Percentiles rank a stretch among this genome's conserved stretches.
Conservation (phyloP, 2,797 vertebrate genomes). For the Tapera naevia region DNA sequence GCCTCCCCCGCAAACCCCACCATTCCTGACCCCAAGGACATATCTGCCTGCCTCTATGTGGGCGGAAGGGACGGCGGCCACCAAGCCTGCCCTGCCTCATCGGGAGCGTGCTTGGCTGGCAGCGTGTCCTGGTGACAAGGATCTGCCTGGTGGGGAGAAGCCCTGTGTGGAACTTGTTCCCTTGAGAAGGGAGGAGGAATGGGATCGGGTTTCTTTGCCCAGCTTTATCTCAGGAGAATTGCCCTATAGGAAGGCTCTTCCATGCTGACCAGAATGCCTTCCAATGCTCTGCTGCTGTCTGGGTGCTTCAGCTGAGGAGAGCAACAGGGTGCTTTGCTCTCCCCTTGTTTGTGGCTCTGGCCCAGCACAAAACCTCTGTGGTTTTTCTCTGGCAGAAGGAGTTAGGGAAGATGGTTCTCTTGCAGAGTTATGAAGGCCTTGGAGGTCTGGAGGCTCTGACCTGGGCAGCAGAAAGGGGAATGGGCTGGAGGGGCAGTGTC, state of each 20-base stretch:
- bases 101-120: not conserved
- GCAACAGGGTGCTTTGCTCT: not conserved
- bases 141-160: not conserved
- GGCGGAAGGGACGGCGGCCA: not conserved
- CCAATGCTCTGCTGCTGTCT: not conserved
- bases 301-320: not conserved
- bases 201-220: not conserved
- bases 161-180: not conserved
- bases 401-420: not conserved
- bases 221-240: not conserved
- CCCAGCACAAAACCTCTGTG: not conserved
- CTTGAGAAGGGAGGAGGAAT: not conserved
- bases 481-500: rapidly evolving
- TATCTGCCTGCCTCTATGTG: rapidly evolving
- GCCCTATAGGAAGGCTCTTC: not conserved
- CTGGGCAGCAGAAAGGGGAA: not conserved
- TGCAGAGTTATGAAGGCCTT: slow-evolving; percentile 9
- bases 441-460: slow-evolving; percentile 47
- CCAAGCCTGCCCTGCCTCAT: not conserved
- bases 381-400: not conserved
- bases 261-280: not conserved
- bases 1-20: not conserved
- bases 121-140: not conserved
- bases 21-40: rapidly evolving
- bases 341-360: not conserved